phyloP scores from a whole-genome alignment of 2,113 vertebrate species.

The Ranitomeya imitator region DNA sequence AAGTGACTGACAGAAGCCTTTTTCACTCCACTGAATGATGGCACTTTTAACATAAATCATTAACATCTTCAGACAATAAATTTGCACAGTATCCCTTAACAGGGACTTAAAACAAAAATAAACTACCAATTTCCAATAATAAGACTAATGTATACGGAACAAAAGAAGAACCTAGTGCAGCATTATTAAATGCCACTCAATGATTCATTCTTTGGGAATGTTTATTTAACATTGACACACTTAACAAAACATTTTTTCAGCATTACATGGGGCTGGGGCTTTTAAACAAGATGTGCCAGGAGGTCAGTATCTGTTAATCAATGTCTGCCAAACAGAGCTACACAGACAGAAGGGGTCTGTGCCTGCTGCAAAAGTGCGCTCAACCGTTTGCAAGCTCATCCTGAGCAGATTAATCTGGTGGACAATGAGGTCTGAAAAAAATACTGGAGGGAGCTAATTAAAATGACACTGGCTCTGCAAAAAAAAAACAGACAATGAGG shows the following conservation, averaged over 20 bases:
- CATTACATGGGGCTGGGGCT: not conserved
- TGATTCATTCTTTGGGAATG: not conserved
- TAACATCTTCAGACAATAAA: too few relatives aligned
- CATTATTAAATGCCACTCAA: not conserved
- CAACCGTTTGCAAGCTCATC: conserved; percentile 51
- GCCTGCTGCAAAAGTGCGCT: conserved; percentile 39
- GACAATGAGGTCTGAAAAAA: conserved; percentile 47
- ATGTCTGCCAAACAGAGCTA: not conserved
- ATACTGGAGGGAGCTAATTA: conserved; percentile 48
- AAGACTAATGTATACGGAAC: not conserved
- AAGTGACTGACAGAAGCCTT: too few relatives aligned
- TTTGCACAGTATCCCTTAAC: too few relatives aligned
- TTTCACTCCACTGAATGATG: too few relatives aligned
- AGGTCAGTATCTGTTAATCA: conserved; percentile 2
- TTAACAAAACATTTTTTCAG: not conserved
- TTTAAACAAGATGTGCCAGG: not conserved
- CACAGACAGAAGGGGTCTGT: conserved; percentile 21
- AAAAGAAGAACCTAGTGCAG: not conserved
- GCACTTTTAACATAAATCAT: too few relatives aligned
- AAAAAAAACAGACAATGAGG: conserved; percentile 30
- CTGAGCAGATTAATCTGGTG: conserved; percentile 47
- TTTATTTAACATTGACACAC: not conserved
- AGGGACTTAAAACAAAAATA: not conserved
- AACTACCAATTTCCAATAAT: not conserved
- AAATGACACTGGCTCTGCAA: conserved; percentile 37